Evolutionary conservation across 1,140 invertebrate species (phyloP), one percentile per base, ranked within the genome.

Genomic region (Musca vetustissima): DNA sequence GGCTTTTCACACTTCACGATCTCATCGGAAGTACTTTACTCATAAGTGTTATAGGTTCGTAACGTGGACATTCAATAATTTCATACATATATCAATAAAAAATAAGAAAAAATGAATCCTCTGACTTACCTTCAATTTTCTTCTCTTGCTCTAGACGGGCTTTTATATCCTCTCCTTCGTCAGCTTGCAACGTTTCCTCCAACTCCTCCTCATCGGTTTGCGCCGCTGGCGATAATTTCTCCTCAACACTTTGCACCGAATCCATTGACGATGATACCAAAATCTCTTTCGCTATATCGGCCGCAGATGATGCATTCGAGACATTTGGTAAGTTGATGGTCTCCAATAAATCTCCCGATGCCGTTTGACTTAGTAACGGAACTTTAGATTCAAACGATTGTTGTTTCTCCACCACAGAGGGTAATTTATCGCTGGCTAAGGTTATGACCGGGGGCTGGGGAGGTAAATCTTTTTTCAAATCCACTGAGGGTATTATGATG

Each of bases 181-280:
- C 57, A 14, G 4, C 24, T 4, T n/a, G 7, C 55, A 6, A 6
- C 28, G 19, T 11, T 6, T 36, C 15, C 11, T 17, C n/a, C 57
- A 43, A 8, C 6, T 69, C 61, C 61, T 66, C 64, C 6, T 61
- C 50, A 21, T 36, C 32, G 4, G 61, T 55, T 52, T 69, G 59
- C 36, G 47, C 4, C 4, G 36, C 13, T 2, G 11, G 7, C 36
- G 6, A 2, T 13, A 43, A 43, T 13, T 53, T 36, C 15, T 67
- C 65, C 73, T 78, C 75, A 65, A 80, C 78, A 75, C 78, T 80
- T 72, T 78, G 74, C 66, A 80, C 75, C 53, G 78, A 80, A 76
- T 80, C 78, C 50, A 76, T 71, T 59, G 78, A 80, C 67, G 78
- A 80, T 69, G 78, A 79, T 65, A 76, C 74, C 64, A 78, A 80